phyloP scores from a whole-genome alignment of 2,888 invertebrate genomes.

The Liopterus haemorrhoidalis region DNA sequence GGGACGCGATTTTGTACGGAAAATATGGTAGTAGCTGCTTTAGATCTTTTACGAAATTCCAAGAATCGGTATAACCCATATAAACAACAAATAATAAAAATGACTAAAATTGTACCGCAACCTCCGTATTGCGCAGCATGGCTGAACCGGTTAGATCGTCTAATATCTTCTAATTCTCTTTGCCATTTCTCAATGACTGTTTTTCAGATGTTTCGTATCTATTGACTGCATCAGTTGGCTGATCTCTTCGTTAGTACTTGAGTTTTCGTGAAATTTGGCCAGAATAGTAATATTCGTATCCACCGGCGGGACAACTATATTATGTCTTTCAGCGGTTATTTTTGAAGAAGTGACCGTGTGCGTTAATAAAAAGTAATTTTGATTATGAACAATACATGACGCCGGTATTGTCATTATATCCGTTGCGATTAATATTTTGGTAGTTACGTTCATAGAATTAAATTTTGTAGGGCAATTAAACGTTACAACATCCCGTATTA shows the following conservation, averaged over 20 bases:
- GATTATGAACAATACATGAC: slow-evolving; percentile 8
- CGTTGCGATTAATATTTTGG: slow-evolving; percentile 2
- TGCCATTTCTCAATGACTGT: slow-evolving; percentile 3
- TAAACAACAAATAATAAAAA: too few relatives aligned
- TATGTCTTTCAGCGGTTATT: background rate
- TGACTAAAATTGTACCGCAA: too few relatives aligned
- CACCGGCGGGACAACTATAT: slow-evolving; percentile 7
- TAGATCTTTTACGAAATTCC: too few relatives aligned
- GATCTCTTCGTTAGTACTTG: slow-evolving; percentile 3
- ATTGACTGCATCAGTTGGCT: slow-evolving; percentile 3
- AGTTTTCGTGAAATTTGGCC: too few relatives aligned
- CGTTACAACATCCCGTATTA: background rate
- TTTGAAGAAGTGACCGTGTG: slow-evolving; percentile 3
- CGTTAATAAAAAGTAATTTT: slow-evolving; percentile 9
- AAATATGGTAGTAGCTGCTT: too few relatives aligned
- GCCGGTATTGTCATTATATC: slow-evolving; percentile 7
- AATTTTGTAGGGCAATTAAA: slow-evolving; percentile 11
- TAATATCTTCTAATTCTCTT: background rate
- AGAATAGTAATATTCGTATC: background rate
- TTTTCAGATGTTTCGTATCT: background rate
- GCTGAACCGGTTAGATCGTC: too few relatives aligned
- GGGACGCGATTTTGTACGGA: too few relatives aligned
- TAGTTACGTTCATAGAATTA: background rate
- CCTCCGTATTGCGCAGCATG: too few relatives aligned
- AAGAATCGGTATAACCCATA: too few relatives aligned